Conservation (phyloP, 2,797 vertebrate species). For the Enteromius anoplus region DNA sequence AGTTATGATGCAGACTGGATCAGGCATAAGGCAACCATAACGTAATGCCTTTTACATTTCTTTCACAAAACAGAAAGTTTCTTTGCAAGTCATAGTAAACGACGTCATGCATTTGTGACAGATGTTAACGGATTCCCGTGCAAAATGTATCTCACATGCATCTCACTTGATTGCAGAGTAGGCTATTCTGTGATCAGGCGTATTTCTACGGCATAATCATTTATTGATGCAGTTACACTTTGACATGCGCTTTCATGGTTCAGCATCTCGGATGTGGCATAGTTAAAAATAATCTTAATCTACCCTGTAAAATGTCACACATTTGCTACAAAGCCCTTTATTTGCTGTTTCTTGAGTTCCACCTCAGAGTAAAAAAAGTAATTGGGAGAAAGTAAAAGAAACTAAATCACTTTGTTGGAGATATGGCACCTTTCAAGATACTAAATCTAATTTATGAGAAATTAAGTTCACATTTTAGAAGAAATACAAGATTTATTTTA, state of each 20-base stretch:
- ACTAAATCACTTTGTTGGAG: background rate
- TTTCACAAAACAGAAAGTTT: background rate
- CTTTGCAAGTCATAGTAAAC: background rate
- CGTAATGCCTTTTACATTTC: background rate
- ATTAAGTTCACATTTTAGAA: background rate
- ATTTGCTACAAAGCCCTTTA: background rate
- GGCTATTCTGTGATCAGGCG: background rate
- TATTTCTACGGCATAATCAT: background rate
- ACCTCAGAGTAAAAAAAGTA: background rate
- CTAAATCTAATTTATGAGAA: background rate
- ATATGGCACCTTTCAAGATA: background rate
- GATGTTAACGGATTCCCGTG: background rate
- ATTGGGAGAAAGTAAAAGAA: background rate
- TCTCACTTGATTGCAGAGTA: background rate
- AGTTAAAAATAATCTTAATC: constrained; percentile 7
- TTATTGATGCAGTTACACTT: constrained; percentile 17
- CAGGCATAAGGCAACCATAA: background rate
- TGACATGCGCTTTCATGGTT: background rate
- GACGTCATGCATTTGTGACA: background rate
- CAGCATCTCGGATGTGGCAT: background rate
- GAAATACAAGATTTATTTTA: background rate
- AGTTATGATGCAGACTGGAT: background rate
- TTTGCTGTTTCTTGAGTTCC: background rate
- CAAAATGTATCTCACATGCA: constrained; percentile 33
- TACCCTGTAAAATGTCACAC: background rate